Conservation (phyloP, 1,140 invertebrate genomes). For the Palaemon carinicauda region DNA sequence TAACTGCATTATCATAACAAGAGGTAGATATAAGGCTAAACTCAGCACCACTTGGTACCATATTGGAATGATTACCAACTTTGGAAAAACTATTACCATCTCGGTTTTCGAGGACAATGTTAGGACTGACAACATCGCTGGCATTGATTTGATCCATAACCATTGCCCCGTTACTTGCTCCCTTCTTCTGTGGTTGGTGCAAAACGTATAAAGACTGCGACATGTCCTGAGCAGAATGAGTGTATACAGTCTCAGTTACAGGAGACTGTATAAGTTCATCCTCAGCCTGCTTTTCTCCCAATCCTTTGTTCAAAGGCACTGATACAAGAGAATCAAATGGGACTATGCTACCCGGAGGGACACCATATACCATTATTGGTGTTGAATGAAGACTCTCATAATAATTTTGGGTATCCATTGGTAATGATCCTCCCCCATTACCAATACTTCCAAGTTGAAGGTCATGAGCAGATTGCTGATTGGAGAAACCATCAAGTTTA, state of each 20-base stretch:
- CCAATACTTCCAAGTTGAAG: constrained; percentile 24
- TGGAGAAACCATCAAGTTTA: constrained; percentile 18
- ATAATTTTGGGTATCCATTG: constrained; percentile 36
- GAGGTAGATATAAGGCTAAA: constrained; percentile 52
- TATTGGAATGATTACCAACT: constrained; percentile 21
- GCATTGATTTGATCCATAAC: constrained; percentile 42
- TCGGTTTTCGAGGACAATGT: constrained; percentile 37
- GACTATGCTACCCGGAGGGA: constrained; percentile 39
- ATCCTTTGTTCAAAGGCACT: constrained; percentile 21
- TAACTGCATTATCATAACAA: constrained; percentile 39
- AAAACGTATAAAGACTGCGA: constrained; percentile 32
- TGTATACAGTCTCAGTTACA: constrained; percentile 41
- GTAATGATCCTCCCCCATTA: constrained; percentile 3
- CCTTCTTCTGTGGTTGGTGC: constrained; percentile 43
- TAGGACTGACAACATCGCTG: constrained; percentile 11
- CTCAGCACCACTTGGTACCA: constrained; percentile 47
- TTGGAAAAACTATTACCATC: constrained; percentile 23
- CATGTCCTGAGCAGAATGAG: constrained; percentile 37
- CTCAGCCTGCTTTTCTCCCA: constrained; percentile 20
- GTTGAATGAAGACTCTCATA: constrained; percentile 36
- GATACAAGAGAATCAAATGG: constrained; percentile 47
- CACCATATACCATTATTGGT: constrained; percentile 48
- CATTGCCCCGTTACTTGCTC: constrained; percentile 11
- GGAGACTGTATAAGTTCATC: constrained; percentile 32
- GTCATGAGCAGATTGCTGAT: not conserved